A percentile compares a stretch with the other conserved stretches of the same genome.
These are phyloP conservation scores for Euleptes europaea DNA, from an alignment of 2,113 vertebrate species.

Conservation along the genomic window DNA sequence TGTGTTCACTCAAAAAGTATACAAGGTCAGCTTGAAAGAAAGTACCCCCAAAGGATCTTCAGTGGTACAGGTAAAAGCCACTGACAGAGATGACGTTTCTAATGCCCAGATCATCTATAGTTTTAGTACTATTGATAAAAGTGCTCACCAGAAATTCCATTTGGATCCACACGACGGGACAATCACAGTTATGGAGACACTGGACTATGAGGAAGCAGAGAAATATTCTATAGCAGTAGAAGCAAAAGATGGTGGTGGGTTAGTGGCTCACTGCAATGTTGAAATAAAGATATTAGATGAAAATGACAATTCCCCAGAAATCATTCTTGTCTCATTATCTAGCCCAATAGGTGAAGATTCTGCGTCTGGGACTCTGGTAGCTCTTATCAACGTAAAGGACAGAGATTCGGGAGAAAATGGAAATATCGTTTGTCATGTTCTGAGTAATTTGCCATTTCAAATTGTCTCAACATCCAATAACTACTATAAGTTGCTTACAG, in stretches of 20 bases:
- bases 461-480: conserved; percentile 60
- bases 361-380: conserved; percentile 67
- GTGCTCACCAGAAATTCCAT: conserved; percentile 21
- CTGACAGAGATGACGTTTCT: conserved; percentile 65
- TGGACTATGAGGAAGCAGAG: conserved; percentile 59
- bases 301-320: conserved; percentile 75
- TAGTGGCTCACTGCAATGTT: conserved; percentile 42
- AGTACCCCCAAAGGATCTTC: conserved; percentile 43
- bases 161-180: conserved; percentile 12
- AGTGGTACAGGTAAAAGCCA: conserved; percentile 59
- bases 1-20: conserved; percentile 65
- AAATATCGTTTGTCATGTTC: conserved; percentile 62
- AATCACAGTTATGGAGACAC: accelerated
- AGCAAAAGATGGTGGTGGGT: conserved; percentile 56
- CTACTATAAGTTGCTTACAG: conserved; percentile 68
- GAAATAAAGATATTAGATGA: conserved; percentile 68
- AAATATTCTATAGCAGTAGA: conserved; percentile 40
- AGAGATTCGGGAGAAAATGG: conserved; percentile 69
- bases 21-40: conserved; percentile 66
- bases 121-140: not conserved
- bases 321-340: conserved; percentile 67
- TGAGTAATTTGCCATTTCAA: conserved; percentile 63
- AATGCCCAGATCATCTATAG: conserved; percentile 57
- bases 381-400: conserved; percentile 73
- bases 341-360: conserved; percentile 64